These are phyloP conservation scores for Magallana angulata DNA, from an alignment of 1,140 invertebrate genomes.

Conservation along the genomic window DNA sequence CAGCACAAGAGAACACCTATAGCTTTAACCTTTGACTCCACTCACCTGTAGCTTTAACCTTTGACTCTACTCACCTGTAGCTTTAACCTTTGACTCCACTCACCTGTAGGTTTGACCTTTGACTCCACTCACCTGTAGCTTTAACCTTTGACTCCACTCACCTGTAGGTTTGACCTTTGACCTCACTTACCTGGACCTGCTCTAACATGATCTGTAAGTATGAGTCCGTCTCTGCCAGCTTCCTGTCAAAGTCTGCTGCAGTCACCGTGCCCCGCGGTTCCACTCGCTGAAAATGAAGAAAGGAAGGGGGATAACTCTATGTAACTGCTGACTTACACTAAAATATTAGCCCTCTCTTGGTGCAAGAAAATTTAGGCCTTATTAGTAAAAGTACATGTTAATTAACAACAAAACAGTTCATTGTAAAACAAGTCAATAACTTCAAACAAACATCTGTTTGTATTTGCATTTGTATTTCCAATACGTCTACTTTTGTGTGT, in stretches of 20 bases:
- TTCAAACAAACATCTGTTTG: too few species aligned
- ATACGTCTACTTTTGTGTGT: too few species aligned
- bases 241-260: slow-evolving; percentile 91
- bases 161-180: slow-evolving; percentile 73
- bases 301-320: background rate
- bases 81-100: slow-evolving; percentile 68
- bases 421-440: too few species aligned
- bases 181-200: slow-evolving; percentile 85
- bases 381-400: too few species aligned
- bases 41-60: background rate
- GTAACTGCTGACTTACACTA: too few species aligned
- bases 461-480: too few species aligned
- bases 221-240: slow-evolving; percentile 95
- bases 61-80: too few species aligned
- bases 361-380: too few species aligned
- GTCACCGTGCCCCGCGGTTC: slow-evolving; percentile 82
- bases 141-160: slow-evolving; percentile 71
- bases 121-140: slow-evolving; percentile 79
- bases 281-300: slow-evolving; percentile 80
- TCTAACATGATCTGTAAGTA: slow-evolving; percentile 98
- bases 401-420: too few species aligned
- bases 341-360: too few species aligned
- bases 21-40: background rate
- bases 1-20: background rate
- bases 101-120: slow-evolving; percentile 77